Conservation (phyloP, 1,140 invertebrate species). For the Drosophila rufa region DNA sequence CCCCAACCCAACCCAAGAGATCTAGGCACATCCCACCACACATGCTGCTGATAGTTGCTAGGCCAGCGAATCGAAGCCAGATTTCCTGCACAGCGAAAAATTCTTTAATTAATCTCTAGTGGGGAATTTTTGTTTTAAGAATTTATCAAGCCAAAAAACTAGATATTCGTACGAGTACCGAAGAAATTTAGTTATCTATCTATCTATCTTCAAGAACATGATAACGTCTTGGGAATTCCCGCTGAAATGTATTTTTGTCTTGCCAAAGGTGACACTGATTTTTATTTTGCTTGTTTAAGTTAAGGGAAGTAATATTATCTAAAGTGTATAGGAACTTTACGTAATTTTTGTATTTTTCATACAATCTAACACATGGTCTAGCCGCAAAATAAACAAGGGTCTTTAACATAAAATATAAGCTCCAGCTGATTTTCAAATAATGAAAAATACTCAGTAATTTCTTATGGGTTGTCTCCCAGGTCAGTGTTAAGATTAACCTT, state of each 20-base stretch:
- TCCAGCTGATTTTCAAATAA: no score
- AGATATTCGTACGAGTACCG: neutral
- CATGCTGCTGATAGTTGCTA: constrained; percentile 35
- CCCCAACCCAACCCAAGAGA: neutral
- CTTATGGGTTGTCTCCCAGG: neutral
- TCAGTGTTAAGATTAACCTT: no score
- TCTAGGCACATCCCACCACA: neutral
- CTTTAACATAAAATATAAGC: neutral
- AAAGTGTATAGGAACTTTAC: neutral
- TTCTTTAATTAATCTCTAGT: neutral
- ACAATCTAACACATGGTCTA: no score
- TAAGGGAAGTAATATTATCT: neutral
- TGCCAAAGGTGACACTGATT: neutral
- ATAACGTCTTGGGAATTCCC: constrained; percentile 9
- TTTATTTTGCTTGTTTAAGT: no score
- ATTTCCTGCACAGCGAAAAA: constrained; percentile 4
- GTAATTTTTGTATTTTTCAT: no score
- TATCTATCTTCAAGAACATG: neutral
- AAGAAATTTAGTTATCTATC: neutral
- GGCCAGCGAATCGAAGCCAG: constrained; percentile 14
- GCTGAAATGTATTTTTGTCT: neutral
- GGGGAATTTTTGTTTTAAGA: constrained; percentile 3
- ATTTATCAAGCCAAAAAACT: neutral
- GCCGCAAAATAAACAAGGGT: no score
- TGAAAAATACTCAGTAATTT: no score